Base-by-base conservation (phyloP, 1,140 invertebrate genomes). In the Piezodorus guildinii region DNA sequence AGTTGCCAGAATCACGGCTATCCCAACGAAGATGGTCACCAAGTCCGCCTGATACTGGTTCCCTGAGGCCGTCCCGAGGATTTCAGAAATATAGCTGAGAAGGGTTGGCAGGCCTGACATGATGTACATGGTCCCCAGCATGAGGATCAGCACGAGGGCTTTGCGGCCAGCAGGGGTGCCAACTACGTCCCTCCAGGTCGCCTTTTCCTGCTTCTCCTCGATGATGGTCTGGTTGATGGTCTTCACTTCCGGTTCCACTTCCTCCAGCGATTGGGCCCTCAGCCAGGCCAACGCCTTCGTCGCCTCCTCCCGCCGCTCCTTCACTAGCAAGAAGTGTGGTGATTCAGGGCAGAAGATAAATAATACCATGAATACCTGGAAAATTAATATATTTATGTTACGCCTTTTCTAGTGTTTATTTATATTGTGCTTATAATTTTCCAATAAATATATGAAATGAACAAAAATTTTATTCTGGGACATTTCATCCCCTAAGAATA, bases 1-100 rank as follows among this genome's bases (percentile, higher is more conserved):
- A 0, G 77, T 79, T 0, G 78, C 74, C 14, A 75, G 61, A 30
- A 80, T 71, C 65, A 69, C 52, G 0, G 69, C 30, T 14, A 65
- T 46, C 6, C 69, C 69, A 5, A 70, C 58, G 21, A 69, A 34
- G 17, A 70, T 65, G 16, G 68, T 69, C 64, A 16, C 64, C 21
- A 65, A 23, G 34, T 69, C 69, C 17, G 68, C 49, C 14, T 25
- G 8, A 16, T 52, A 62, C 34, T 39, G 34, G 34, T 10, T 12
- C 6, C 34, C 34, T 1, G 34, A 39, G 6, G 34, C 61, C 67
- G 63, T 51, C 2, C 62, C 63, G 21, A 71, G 67, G 17, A 67
- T 71, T 21, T 66, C 60, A 4, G 67, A 65, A 14, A 65, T 52
- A 54, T 71, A 71, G 14, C 66, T 56, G 14, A 70, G 30, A 12